Base-by-base conservation (phyloP, 64 coral and sea anemone species). In the Porites australiensis region DNA sequence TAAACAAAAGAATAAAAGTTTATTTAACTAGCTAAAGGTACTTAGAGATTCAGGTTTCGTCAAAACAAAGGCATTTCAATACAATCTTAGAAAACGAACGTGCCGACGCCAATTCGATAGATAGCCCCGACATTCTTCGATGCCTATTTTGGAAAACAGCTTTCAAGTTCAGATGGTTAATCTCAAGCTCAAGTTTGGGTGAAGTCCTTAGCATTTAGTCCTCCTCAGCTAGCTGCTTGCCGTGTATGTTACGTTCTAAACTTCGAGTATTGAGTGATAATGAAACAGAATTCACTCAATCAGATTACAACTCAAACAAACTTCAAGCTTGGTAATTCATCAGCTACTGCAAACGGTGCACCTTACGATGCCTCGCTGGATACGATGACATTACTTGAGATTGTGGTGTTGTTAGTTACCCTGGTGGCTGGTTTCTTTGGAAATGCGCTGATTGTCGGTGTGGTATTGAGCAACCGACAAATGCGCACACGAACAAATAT, bases 401-500 rank as follows among this genome's bases (percentile, higher is more conserved):
- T 98, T 27, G 59, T 88, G 3, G 49, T 94, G 3, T 52, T 98
- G 19, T 87, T 72, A 44, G 10, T 91, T 20, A 88, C 79, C 2
- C 51, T 98, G 0, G 48, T 88, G 2, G 58, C 47, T 11, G 92
- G 95, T 51, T 82, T 98, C 18, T 10, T 91, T 27, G 91, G 95
- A n/a, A 98, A 98, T 79, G 46, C 61, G 22, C 52, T 91, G 9
- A 71, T 98, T 22, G 84, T 91, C 44, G 74, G 74, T 51, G 92
- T 98, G 5, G 83, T 98, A 11, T 45, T 86, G 18, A 61, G 59
- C 63, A 91, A 88, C 63, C 75, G 88, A 70, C 92, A 98, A 83
- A 98, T 98, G 92, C 64, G 92, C 55, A 98, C 95, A n/a, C 81
- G 95, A 43, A 98, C 95, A 5, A 98, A 98, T 52, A 67, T 94